Evolutionary conservation across 2,888 invertebrate genomes (phyloP).

Genomic region (Encarsia formosa): DNA sequence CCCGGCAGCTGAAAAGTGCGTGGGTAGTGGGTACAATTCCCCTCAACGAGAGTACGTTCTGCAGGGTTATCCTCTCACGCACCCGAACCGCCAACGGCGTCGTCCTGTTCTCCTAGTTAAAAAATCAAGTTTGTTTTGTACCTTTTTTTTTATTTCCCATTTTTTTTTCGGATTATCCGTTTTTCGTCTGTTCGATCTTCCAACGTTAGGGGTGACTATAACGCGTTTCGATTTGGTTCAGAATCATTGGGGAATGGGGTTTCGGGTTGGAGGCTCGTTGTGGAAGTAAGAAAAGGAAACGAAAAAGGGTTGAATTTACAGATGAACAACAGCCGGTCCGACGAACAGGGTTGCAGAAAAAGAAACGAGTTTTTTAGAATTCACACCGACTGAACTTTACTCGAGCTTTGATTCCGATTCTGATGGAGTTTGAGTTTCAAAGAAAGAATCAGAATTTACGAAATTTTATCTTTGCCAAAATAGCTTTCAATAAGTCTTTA

Average conservation of each 20-base stretch:
- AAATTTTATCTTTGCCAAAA: not conserved
- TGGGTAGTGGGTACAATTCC: too few relatives aligned
- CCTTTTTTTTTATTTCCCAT: conserved; percentile 33
- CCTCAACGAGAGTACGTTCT: too few relatives aligned
- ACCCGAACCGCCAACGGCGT: not conserved
- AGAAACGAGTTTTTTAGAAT: conserved; percentile 23
- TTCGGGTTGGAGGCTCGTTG: not conserved
- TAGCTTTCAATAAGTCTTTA: not conserved
- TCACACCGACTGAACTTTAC: not conserved
- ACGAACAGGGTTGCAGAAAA: conserved; percentile 38
- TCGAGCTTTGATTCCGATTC: not conserved
- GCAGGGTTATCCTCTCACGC: conserved; percentile 2
- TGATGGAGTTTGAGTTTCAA: not conserved
- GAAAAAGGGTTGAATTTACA: conserved; percentile 32
- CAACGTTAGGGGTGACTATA: not conserved
- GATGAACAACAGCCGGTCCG: conserved; percentile 42
- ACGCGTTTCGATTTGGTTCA: not conserved
- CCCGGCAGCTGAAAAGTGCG: too few relatives aligned
- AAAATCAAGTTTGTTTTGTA: conserved; percentile 44
- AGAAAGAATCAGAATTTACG: not conserved
- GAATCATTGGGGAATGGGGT: not conserved
- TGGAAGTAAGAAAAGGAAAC: not conserved
- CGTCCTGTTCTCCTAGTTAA: conserved; percentile 39
- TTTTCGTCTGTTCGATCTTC: not conserved
- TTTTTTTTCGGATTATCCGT: not conserved